Base-by-base conservation (phyloP, 2,888 invertebrate genomes). In the Acanthopleura granulata region DNA sequence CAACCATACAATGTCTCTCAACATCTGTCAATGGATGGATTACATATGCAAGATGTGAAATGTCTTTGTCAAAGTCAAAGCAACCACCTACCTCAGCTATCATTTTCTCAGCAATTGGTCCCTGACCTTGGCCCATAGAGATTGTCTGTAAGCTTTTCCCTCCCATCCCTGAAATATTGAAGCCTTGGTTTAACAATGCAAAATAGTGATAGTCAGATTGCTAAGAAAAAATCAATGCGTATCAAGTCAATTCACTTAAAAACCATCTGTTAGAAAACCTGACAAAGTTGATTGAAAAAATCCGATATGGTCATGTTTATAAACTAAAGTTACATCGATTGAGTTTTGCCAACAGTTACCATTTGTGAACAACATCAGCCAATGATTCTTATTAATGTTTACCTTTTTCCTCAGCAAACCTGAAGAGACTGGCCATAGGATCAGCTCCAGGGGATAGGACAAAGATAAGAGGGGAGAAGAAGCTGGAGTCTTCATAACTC, bases 41-140 rank as follows among this genome's bases (percentile, higher is more conserved):
- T 40, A 3, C 9, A 3, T 9, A 40, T 40, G 9, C 40, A 40
- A 6, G 40, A 40, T 40, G 40, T 40, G 3, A 40, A 40, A 40
- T 40, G 9, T n/a, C n/a, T 40, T 40, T 6, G 9, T 40, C 40
- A 6, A 6, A 6, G 9, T 40, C 40, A 40, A 3, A 40, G n/a
- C 76, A 72, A 40, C 9, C 40, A 40, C 40, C 40, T 79, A 87
- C 89, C 79, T 89, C 86, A 66, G 81, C 79, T 9, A 90, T 87
- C 85, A 88, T 86, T 76, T 84, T 86, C 80, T 90, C 89, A 49
- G 90, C 90, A 49, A 90, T 88, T n/a, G 90, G 89, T 18, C 90
- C 90, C 82, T 90, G 90, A 74, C 90, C 90, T 82, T 90, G 90
- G 71, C 90, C 90, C n/a, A 90, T 79, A 9, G 90, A 90, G 29